Percentiles rank a stretch among this genome's conserved stretches.
phyloP scores from a whole-genome alignment of 2,888 invertebrate genomes.

The Rhamnusium bicolor region DNA sequence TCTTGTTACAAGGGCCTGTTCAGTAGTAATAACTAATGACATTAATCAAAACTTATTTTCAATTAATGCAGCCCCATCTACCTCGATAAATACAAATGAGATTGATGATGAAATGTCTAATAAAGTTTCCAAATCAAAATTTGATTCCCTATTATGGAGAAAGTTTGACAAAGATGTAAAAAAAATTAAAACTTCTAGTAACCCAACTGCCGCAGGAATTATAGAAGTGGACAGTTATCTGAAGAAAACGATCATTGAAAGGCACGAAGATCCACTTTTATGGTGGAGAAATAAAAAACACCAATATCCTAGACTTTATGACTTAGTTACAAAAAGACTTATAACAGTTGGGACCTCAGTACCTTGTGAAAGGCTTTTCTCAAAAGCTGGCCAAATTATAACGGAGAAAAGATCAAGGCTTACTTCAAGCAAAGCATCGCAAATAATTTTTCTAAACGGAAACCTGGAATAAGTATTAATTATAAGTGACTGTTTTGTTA shows the following conservation, averaged over 20 bases:
- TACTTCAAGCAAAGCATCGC: slow-evolving; percentile 2
- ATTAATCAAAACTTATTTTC: neutral
- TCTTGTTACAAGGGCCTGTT: neutral
- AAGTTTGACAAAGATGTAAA: too few species aligned
- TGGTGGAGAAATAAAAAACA: slow-evolving; percentile 15
- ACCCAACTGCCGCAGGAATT: too few species aligned
- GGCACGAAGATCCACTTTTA: slow-evolving; percentile 13
- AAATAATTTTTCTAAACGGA: slow-evolving; percentile 25
- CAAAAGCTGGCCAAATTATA: neutral
- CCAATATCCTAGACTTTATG: slow-evolving; percentile 21
- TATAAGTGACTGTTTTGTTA: too few species aligned
- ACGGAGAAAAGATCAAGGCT: neutral
- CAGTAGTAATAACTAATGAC: neutral
- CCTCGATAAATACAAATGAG: neutral
- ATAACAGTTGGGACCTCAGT: neutral
- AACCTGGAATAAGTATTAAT: too few species aligned
- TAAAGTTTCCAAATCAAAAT: neutral
- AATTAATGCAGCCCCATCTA: slow-evolving; percentile 2
- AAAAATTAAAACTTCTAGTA: too few species aligned
- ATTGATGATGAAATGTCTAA: neutral
- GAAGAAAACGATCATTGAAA: neutral
- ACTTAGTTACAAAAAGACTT: neutral
- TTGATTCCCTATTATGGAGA: neutral
- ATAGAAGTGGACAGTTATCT: too few species aligned
- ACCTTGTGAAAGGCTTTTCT: too few species aligned